Base-by-base conservation (phyloP, 2,113 vertebrate species). In the Larimichthys polyactis region DNA sequence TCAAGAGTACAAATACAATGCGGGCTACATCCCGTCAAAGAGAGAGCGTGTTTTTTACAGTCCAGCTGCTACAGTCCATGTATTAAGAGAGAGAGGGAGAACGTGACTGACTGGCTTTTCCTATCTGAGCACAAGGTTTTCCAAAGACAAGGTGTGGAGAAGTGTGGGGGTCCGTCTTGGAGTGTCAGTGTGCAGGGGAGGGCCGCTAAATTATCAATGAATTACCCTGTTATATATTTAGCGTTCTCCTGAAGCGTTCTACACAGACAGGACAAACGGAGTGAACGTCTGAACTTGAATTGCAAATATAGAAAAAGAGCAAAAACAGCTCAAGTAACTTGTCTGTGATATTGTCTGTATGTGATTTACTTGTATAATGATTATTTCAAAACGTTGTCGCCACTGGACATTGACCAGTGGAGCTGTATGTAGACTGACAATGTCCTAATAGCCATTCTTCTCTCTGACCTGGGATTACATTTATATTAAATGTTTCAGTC, bases 401-500 rank as follows among this genome's bases (percentile, higher is more conserved):
- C 22, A 22, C 78, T 74, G 77, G 83, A 69, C 24, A 46, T 12
- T 75, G 66, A 82, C 84, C 81, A 69, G 85, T 75, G 78, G 85
- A 83, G 71, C 79, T 73, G 75, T 88, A 73, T 57, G 73, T 84
- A 80, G 85, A 89, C 76, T 80, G 81, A 84, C 75, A 70, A 77
- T 68, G 81, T 81, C 82, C 72, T 62, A 66, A 89, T 90, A 89
- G 90, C 89, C 83, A 90, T 91, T 91, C 27, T 85, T 82, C 82
- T 82, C 75, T 89, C 82, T 75, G 80, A 85, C 83, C 79, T 92
- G 91, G 93, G 90, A 92, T 87, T 67, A 84, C 93, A 92, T 94
- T 94, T 94, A 94, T 94, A 94, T 94, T 94, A 94, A 94, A 94
- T 93, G 93, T 89, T 81, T 60, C 46, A 19, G 81, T 92, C 88